phyloP scores from a whole-genome alignment of 2,113 vertebrate genomes.

The Phodopus roborovskii region DNA sequence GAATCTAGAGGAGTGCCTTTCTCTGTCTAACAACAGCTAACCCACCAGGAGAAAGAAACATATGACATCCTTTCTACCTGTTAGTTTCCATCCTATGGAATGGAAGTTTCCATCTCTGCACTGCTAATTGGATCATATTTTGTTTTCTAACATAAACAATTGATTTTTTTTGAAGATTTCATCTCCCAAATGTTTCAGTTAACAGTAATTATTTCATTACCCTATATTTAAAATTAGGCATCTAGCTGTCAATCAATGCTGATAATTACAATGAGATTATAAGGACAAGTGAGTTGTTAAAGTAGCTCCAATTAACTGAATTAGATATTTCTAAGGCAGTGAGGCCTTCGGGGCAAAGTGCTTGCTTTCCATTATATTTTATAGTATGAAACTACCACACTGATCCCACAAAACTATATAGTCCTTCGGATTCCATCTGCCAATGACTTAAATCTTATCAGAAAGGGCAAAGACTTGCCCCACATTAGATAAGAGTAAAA shows the following conservation, averaged over 20 bases:
- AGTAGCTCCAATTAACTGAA: conserved; percentile 31
- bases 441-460: neutral
- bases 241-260: neutral
- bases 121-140: neutral
- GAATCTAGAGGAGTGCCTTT: neutral
- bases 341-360: neutral
- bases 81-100: neutral
- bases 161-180: neutral
- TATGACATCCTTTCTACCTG: neutral
- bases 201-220: neutral
- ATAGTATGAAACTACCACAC: neutral
- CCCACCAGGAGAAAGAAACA: neutral
- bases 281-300: conserved; percentile 8
- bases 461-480: neutral
- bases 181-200: conserved; percentile 18
- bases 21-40: neutral
- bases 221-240: neutral
- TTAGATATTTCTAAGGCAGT: neutral
- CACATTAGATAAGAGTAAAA: conserved; percentile 9
- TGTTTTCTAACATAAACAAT: neutral
- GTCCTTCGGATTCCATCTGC: neutral
- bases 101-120: neutral
- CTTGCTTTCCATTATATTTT: neutral
- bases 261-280: neutral
- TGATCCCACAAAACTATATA: neutral